Percentiles rank a stretch among this genome's conserved stretches.
Evolutionary conservation across 2,888 invertebrate species (phyloP).

Genomic region (Oscheius onirici): DNA sequence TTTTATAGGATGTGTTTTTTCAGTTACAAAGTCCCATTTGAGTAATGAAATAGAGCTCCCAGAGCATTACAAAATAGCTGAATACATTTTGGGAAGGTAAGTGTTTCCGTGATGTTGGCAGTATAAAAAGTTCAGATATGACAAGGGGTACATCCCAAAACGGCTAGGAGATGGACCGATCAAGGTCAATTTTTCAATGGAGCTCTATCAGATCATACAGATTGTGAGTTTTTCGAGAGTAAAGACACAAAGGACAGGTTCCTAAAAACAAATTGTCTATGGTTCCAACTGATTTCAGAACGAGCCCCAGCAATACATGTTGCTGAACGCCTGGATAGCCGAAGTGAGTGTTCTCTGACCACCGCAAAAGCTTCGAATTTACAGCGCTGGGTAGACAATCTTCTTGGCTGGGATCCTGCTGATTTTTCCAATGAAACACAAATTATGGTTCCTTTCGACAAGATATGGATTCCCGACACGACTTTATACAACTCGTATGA

Average conservation of each 20-base stretch:
- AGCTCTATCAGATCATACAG: slow-evolving; percentile 69
- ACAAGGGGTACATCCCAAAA: slow-evolving; percentile 41
- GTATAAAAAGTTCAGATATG: slow-evolving; percentile 44
- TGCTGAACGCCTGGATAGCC: slow-evolving; percentile 69
- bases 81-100: slow-evolving; percentile 11
- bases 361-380: slow-evolving; percentile 7
- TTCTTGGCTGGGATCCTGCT: slow-evolving; percentile 63
- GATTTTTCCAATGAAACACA: slow-evolving; percentile 59
- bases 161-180: slow-evolving; percentile 47
- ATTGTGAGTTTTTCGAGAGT: slow-evolving; percentile 52
- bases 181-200: slow-evolving; percentile 68
- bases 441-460: slow-evolving; percentile 58
- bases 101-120: background rate
- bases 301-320: slow-evolving; percentile 68
- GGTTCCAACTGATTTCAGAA: slow-evolving; percentile 62
- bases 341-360: slow-evolving; percentile 47
- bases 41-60: slow-evolving; percentile 10
- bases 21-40: background rate
- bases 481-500: slow-evolving; percentile 62
- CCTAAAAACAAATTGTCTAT: background rate
- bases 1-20: background rate
- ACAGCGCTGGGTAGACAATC: slow-evolving; percentile 64
- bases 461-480: slow-evolving; percentile 65
- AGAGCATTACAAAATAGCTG: slow-evolving; percentile 22
- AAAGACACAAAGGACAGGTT: background rate